Percentiles rank a stretch among this genome's conserved stretches.
phyloP scores from a whole-genome alignment of 2,113 vertebrate species.

The Elgaria multicarinata region DNA sequence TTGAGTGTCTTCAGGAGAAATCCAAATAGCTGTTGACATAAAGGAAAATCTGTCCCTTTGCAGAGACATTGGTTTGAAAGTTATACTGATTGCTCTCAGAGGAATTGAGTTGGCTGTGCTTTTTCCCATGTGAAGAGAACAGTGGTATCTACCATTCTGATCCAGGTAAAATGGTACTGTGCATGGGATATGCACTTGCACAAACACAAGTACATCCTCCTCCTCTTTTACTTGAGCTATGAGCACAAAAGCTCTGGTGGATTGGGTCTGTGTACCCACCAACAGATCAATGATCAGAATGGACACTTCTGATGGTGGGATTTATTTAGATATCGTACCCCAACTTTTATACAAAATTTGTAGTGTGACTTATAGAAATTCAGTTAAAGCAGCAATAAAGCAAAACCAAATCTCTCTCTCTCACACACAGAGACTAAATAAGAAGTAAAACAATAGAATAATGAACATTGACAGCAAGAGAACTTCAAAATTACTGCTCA shows the following conservation, averaged over 20 bases:
- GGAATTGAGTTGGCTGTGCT: neutral
- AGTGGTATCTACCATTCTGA: neutral
- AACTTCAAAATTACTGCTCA: neutral
- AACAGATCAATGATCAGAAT: neutral
- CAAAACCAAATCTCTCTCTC: neutral
- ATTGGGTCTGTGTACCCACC: neutral
- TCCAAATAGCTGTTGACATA: neutral
- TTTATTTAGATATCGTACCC: too few relatives aligned
- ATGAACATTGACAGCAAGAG: neutral
- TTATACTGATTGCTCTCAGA: neutral
- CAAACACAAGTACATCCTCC: neutral
- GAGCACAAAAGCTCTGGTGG: neutral
- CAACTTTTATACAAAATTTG: too few relatives aligned
- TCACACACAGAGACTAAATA: neutral
- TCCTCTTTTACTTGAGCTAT: neutral
- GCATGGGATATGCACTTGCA: neutral
- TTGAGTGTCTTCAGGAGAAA: neutral
- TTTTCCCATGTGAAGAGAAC: neutral
- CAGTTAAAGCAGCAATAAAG: neutral
- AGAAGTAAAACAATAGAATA: neutral
- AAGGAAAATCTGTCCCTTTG: neutral
- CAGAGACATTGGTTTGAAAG: neutral
- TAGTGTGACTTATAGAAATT: neutral
- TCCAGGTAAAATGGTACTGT: neutral
- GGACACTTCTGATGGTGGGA: neutral